Evolutionary conservation across 2,888 invertebrate genomes (phyloP), one percentile per base, ranked within the genome.

Genomic region (Leptinotarsa juncta): DNA sequence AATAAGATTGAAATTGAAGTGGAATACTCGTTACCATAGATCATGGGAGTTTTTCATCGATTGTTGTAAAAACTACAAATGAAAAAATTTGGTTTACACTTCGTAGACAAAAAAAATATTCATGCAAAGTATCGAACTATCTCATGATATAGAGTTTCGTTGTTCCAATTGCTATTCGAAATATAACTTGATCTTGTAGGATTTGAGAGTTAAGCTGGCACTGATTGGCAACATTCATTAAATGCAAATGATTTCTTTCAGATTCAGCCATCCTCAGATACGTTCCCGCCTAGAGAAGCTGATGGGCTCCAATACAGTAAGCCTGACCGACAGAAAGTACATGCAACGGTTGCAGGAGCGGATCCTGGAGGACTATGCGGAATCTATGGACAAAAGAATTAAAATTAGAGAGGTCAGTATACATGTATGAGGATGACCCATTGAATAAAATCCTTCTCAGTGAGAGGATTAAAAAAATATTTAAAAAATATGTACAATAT

Each of bases 281-380:
- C 90, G 91, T 72, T 90, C 91, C 66, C 90, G 92, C 26, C 87
- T 94, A 83, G 93, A 94, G 87, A 91, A 91, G 87, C 90, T 93
- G 77, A 93, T 93, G 93, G 93, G 93, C 70, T 91, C 91, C 42
- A 93, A 92, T 86, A 88, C 92, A 82, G 92, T 93, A 71, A 90
- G 90, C 80, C 89, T 94, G 74, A 93, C 93, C 2, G 93, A 93
- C 86, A 89, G 93, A 81, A 89, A 88, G 77, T 94, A 92, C 87
- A 93, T 94, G 93, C 90, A 89, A 77, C 90, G 90, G 42, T 89
- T 94, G 70, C 91, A 93, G 84, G 89, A 91, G 57, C 88, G 91
- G 66, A 91, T 94, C 79, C 89, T 91, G 51, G 90, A 90, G 62
- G 93, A 93, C 82, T 92, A 92, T 83, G 91, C 91, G 80, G 90